phyloP scores from a whole-genome alignment of 1,140 invertebrate species.

The Centruroides vittatus region DNA sequence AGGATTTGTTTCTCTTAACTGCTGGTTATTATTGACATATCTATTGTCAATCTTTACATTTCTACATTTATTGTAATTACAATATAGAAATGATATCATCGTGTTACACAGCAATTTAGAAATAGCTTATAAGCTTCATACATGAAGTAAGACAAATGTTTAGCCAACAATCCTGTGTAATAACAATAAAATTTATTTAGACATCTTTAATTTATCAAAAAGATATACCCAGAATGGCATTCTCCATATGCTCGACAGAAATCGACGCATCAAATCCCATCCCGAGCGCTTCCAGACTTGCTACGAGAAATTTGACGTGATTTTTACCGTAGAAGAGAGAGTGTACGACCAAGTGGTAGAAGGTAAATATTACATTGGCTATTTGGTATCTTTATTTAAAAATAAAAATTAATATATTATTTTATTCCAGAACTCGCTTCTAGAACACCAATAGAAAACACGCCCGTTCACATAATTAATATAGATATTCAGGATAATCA shows the following conservation, averaged over 20 bases:
- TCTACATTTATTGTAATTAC: too few relatives aligned
- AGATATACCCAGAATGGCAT: constrained; percentile 98
- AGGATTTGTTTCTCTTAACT: too few relatives aligned
- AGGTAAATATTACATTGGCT: constrained; percentile 32
- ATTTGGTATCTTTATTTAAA: not conserved
- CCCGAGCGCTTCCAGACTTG: constrained; percentile 90
- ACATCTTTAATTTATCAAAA: too few relatives aligned
- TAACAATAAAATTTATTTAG: too few relatives aligned
- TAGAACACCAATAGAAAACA: constrained; percentile 42
- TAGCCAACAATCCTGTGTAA: too few relatives aligned
- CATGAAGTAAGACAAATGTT: too few relatives aligned
- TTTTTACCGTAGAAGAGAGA: constrained; percentile 95
- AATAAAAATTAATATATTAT: not conserved
- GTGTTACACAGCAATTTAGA: too few relatives aligned
- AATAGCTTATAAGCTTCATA: too few relatives aligned
- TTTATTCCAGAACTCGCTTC: constrained; percentile 30
- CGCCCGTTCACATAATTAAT: constrained; percentile 89
- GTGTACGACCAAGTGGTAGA: constrained; percentile 88
- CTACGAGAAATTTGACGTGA: constrained; percentile 85
- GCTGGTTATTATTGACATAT: too few relatives aligned
- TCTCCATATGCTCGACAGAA: constrained; percentile 95
- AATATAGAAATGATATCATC: too few relatives aligned
- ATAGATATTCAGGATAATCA: constrained; percentile 99
- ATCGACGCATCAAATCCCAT: constrained; percentile 81
- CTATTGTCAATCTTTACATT: too few relatives aligned